A percentile compares a stretch with the other conserved stretches of the same genome.
Evolutionary conservation across 2,888 invertebrate species (phyloP).

Genomic region (Bimastos eiseni): DNA sequence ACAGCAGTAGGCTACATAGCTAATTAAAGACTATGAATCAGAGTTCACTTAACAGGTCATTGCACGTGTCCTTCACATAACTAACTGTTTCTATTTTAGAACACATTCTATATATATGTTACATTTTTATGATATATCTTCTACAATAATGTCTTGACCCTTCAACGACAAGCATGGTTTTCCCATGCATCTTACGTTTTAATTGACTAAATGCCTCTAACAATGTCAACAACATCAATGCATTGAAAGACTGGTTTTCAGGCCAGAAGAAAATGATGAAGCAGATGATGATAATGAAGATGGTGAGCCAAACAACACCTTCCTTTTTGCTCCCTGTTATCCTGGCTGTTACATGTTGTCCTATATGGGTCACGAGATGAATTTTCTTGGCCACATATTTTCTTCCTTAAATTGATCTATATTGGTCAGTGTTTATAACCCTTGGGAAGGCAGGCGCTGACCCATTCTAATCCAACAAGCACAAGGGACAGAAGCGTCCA

Average conservation of each 20-base stretch:
- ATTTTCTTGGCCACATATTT: constrained; percentile 1
- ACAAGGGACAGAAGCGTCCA: neutral
- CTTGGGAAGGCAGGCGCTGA: constrained; percentile 1
- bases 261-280: neutral
- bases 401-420: neutral
- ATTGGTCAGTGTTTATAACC: neutral
- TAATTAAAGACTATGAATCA: neutral
- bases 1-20: neutral
- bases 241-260: neutral
- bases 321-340: neutral
- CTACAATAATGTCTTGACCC: neutral
- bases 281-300: neutral
- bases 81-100: too few species aligned
- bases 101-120: too few species aligned
- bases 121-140: too few species aligned
- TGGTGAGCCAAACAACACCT: neutral
- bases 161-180: too few species aligned
- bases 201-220: neutral
- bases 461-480: neutral
- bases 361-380: neutral
- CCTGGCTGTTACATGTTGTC: neutral
- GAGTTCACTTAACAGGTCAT: neutral
- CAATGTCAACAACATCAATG: neutral
- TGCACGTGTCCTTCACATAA: too few species aligned
- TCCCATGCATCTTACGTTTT: neutral